Conservation (phyloP, 2,797 vertebrate species). For the Lepilemur septentrionalis region DNA sequence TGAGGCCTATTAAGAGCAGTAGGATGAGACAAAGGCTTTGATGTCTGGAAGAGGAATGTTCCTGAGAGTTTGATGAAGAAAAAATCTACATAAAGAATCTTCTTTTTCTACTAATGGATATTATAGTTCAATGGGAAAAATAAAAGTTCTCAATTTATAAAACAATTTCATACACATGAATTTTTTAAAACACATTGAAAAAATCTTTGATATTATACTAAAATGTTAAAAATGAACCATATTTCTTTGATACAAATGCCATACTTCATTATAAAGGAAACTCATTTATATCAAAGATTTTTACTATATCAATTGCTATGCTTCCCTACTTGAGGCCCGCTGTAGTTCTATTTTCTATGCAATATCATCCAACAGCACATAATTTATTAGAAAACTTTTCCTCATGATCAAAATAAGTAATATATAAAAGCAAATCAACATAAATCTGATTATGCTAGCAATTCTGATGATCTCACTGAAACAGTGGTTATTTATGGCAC, state of each 20-base stretch:
- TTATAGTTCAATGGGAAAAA: background rate
- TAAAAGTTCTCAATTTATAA: background rate
- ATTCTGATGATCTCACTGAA: background rate
- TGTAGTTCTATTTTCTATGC: background rate
- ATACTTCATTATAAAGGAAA: background rate
- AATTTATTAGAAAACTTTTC: background rate
- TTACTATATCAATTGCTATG: background rate
- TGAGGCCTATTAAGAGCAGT: background rate
- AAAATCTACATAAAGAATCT: background rate
- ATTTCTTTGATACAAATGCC: slow-evolving; percentile 25
- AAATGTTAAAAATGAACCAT: background rate
- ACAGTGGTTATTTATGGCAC: background rate
- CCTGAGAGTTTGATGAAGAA: background rate
- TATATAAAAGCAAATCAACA: background rate
- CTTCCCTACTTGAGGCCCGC: background rate
- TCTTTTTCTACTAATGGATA: background rate
- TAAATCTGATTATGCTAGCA: background rate
- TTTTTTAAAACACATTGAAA: background rate
- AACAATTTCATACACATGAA: background rate
- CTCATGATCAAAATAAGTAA: background rate
- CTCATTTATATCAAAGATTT: background rate
- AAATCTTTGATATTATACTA: background rate
- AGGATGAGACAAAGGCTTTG: background rate
- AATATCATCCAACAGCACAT: background rate
- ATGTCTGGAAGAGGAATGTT: background rate